Conservation (phyloP, 2,113 vertebrate genomes). For the Alosa alosa region DNA sequence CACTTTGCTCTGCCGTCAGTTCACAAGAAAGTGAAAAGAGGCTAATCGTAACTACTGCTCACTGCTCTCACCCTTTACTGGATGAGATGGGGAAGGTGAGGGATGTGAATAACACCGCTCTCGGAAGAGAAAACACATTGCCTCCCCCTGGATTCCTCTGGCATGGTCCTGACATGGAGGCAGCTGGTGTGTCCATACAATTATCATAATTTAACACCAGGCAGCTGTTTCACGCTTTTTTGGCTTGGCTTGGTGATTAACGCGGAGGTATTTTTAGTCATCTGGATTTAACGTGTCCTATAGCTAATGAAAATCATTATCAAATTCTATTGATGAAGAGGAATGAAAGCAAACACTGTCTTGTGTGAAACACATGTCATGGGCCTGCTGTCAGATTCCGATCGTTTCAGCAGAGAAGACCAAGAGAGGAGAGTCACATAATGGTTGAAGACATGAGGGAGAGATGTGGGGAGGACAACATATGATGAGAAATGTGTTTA, state of each 20-base stretch:
- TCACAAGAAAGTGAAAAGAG: not conserved
- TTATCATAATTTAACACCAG: constrained; percentile 31
- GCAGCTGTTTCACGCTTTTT: not conserved
- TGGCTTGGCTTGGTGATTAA: not conserved
- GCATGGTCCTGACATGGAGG: constrained; percentile 14
- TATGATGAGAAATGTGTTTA: not conserved
- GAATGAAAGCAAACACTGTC: not conserved
- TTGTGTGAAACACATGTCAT: not conserved
- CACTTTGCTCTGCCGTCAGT: not conserved
- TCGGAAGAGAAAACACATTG: not conserved
- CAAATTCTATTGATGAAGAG: not conserved
- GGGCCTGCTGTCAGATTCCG: too few species aligned
- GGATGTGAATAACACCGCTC: not conserved
- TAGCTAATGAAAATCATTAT: not conserved
- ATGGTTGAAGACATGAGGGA: not conserved
- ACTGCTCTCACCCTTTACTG: not conserved
- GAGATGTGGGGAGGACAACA: not conserved
- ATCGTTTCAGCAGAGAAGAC: not conserved
- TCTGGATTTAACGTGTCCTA: not conserved
- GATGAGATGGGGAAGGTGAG: not conserved
- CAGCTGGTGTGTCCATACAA: constrained; percentile 32
- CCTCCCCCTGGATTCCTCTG: not conserved
- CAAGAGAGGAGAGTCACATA: not conserved
- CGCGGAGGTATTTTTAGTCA: not conserved
- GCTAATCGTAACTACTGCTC: not conserved